Evolutionary conservation across 2,113 vertebrate genomes (phyloP).

Genomic region (Colistium nudipinnis): DNA sequence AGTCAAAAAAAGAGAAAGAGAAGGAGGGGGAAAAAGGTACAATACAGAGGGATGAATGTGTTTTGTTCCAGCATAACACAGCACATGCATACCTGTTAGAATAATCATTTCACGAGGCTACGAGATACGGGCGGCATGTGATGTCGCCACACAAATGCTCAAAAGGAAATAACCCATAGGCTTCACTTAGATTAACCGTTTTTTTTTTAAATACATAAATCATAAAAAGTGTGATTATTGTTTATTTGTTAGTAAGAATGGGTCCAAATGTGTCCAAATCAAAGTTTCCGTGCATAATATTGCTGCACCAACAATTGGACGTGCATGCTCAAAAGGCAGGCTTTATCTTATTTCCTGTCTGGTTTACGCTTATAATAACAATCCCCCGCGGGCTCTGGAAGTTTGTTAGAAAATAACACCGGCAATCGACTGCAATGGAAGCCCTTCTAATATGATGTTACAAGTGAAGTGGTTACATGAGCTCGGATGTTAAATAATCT

Average conservation of each 20-base stretch:
- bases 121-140: not conserved
- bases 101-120: slow-evolving; percentile 8
- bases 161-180: not conserved
- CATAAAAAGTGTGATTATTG: no score
- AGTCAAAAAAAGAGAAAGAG: slow-evolving; percentile 3
- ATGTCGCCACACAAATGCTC: not conserved
- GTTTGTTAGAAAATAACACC: slow-evolving; percentile 66
- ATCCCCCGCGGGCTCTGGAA: slow-evolving; percentile 60
- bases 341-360: slow-evolving; percentile 33
- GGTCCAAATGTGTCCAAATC: not conserved
- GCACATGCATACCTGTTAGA: slow-evolving; percentile 4
- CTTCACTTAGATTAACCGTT: not conserved
- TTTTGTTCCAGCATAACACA: slow-evolving; percentile 23
- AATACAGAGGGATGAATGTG: not conserved
- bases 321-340: not conserved
- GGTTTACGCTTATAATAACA: slow-evolving; percentile 23
- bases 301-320: not conserved
- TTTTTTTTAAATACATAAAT: no score
- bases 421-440: slow-evolving; percentile 38
- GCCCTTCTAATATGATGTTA: slow-evolving; percentile 45
- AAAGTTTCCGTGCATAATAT: not conserved
- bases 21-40: not conserved
- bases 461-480: slow-evolving; percentile 62
- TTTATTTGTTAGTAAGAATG: not conserved
- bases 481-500: slow-evolving; percentile 45